Conservation (phyloP, 2,797 vertebrate genomes). For the Acipenser oxyrinchus region DNA sequence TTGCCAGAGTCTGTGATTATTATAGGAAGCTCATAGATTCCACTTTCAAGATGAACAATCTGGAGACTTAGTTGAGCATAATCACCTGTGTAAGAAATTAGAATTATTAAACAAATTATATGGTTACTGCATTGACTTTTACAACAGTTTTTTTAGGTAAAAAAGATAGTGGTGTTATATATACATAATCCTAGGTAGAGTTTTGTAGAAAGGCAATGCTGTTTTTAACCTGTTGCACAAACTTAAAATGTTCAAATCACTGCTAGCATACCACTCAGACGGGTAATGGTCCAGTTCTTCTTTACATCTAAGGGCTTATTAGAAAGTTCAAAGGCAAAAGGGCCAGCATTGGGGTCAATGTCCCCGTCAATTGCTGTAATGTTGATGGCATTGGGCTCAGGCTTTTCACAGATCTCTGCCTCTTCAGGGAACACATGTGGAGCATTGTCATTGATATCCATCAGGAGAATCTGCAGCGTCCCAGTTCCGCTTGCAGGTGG, state of each 20-base stretch:
- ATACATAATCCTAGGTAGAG: too few species aligned
- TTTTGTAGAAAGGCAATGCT: too few species aligned
- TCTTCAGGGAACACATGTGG: conserved; percentile 85
- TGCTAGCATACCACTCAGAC: conserved; percentile 69
- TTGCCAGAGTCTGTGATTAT: conserved; percentile 93
- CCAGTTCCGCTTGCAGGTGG: conserved; percentile 88
- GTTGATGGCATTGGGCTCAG: conserved; percentile 83
- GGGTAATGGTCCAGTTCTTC: conserved; percentile 87
- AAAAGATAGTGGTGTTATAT: too few species aligned
- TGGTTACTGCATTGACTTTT: too few species aligned
- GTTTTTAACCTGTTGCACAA: too few species aligned
- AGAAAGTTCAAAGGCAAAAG: conserved; percentile 86
- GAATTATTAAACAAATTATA: background rate
- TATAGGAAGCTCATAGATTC: conserved; percentile 87
- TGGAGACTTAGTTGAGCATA: conserved; percentile 80
- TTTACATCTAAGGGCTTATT: conserved; percentile 67
- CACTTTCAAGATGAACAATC: conserved; percentile 77
- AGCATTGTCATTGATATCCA: conserved; percentile 94
- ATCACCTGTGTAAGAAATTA: conserved; percentile 60
- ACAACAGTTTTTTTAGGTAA: too few species aligned
- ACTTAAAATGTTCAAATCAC: too few species aligned
- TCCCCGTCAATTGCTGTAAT: conserved; percentile 88
- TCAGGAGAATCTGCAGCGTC: conserved; percentile 82
- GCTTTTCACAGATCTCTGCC: conserved; percentile 84
- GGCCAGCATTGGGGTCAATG: conserved; percentile 84